A percentile compares a stretch with the other conserved stretches of the same genome.
Conservation (phyloP, 1,140 invertebrate genomes). For the Philotrypesis tridentata region DNA sequence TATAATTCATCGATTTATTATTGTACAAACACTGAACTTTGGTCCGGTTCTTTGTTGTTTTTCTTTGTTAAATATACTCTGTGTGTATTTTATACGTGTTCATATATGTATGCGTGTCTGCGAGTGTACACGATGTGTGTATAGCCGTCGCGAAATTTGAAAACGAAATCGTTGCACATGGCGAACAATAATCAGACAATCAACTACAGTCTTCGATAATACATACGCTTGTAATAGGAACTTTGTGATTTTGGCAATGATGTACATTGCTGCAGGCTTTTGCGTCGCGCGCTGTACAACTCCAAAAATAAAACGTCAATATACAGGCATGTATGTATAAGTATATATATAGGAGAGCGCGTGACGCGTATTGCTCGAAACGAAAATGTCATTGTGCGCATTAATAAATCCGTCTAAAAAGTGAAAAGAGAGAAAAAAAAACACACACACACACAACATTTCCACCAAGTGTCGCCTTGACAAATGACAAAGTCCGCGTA, state of each 20-base stretch:
- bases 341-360: not conserved
- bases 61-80: not conserved
- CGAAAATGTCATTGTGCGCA: constrained; percentile 1
- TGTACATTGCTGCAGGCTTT: constrained; percentile 31
- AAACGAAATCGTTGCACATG: not conserved
- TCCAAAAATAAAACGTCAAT: no score
- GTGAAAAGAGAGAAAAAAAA: not conserved
- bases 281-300: not conserved
- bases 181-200: not conserved
- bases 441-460: not conserved
- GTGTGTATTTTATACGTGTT: no score
- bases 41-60: constrained; percentile 39
- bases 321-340: no score
- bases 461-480: not conserved
- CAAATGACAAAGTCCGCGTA: not conserved
- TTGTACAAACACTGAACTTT: constrained; percentile 51
- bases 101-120: not conserved
- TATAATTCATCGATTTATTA: constrained; percentile 44
- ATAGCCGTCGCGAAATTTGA: no score
- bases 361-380: no score
- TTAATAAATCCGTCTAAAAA: not conserved
- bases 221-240: constrained; percentile 36
- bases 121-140: not conserved
- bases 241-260: constrained; percentile 48
- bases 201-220: not conserved